Conservation (phyloP, 2,797 vertebrate species). For the Meriones psammophilus region DNA sequence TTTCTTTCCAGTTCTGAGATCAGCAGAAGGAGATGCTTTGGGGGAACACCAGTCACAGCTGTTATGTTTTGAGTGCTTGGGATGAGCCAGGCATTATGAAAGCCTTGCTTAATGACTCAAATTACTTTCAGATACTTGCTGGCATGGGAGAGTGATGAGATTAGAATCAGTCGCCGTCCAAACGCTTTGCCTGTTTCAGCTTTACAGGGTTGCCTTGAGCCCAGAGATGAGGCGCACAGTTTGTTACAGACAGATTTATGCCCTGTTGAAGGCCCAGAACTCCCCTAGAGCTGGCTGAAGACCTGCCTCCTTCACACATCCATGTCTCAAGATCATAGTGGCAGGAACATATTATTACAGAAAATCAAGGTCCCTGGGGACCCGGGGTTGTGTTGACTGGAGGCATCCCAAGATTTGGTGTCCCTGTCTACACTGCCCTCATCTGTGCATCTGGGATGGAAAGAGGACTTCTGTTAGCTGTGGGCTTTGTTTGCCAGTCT, state of each 20-base stretch:
- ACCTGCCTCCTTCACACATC: neutral
- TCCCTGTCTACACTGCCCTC: neutral
- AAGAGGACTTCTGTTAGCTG: neutral
- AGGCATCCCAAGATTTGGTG: neutral
- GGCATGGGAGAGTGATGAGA: neutral
- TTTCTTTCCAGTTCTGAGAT: slow-evolving; percentile 41
- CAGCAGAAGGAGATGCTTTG: neutral
- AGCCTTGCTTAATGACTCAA: slow-evolving; percentile 60
- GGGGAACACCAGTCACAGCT: neutral
- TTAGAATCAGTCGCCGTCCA: slow-evolving; percentile 56
- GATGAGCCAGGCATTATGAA: slow-evolving; percentile 59
- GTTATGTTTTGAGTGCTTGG: neutral
- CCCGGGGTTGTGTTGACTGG: neutral
- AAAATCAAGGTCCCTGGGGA: neutral
- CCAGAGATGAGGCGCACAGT: neutral
- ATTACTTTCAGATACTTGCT: slow-evolving; percentile 72
- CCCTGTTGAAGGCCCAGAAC: neutral
- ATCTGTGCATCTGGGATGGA: neutral
- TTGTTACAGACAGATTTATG: neutral
- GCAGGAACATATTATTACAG: neutral
- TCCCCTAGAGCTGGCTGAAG: neutral
- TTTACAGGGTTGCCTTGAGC: neutral
- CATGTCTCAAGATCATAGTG: neutral
- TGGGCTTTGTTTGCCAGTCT: neutral
- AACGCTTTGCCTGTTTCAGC: slow-evolving; percentile 5